Evolutionary conservation across 2,797 vertebrate genomes (phyloP).

Genomic region (Ctenochaetus hawaiiensis): DNA sequence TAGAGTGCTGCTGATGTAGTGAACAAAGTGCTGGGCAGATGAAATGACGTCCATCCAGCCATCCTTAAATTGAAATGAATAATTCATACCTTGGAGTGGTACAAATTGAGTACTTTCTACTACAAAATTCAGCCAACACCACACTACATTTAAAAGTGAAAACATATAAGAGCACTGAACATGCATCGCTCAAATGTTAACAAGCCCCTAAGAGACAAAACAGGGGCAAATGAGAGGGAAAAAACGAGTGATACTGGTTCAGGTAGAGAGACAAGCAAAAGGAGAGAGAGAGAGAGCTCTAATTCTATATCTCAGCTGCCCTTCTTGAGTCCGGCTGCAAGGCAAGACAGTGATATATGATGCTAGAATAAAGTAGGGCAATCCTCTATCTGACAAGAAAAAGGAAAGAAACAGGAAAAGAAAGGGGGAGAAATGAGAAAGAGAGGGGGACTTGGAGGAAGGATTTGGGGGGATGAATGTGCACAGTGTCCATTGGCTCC

Average conservation of each 20-base stretch:
- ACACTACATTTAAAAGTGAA: constrained; percentile 6
- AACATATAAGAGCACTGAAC: constrained; percentile 3
- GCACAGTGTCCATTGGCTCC: constrained; percentile 37
- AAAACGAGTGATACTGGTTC: constrained; percentile 14
- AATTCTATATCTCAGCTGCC: constrained; percentile 22
- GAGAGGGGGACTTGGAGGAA: constrained; percentile 22
- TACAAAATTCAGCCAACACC: constrained; percentile 6
- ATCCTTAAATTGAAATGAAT: constrained; percentile 16
- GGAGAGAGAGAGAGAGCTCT: constrained; percentile 1
- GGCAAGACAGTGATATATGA: constrained; percentile 68
- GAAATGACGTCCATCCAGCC: background rate
- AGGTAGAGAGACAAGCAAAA: constrained; percentile 7
- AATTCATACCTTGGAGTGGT: constrained; percentile 7
- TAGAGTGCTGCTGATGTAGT: background rate
- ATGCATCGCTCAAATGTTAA: constrained; percentile 32
- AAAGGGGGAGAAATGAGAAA: constrained; percentile 14
- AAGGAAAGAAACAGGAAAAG: constrained; percentile 26
- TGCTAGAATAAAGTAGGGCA: constrained; percentile 67
- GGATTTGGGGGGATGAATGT: constrained; percentile 48
- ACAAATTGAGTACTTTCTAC: constrained; percentile 18
- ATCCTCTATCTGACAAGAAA: constrained; percentile 52
- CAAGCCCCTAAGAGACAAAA: constrained; percentile 48
- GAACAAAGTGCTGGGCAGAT: background rate
- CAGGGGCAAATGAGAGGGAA: constrained; percentile 6
- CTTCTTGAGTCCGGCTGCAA: constrained; percentile 23